phyloP scores from a whole-genome alignment of 2,113 vertebrate genomes.

The Anoura caudifer region DNA sequence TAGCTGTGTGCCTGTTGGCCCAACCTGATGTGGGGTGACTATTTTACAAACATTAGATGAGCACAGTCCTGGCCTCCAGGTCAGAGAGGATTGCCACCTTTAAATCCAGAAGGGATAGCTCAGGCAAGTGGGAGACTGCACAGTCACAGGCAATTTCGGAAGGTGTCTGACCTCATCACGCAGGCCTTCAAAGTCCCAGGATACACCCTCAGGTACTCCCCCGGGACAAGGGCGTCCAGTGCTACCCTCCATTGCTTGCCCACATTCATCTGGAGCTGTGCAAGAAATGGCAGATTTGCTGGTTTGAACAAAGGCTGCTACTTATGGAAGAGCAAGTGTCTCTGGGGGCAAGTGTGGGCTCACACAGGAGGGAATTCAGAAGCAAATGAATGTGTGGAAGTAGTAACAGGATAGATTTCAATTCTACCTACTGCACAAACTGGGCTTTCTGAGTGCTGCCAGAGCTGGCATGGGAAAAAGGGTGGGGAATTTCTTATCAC shows the following conservation, averaged over 20 bases:
- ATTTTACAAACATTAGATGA: neutral
- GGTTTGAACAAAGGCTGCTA: neutral
- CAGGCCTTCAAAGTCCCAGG: neutral
- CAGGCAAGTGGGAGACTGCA: neutral
- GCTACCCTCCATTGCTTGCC: neutral
- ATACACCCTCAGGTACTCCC: neutral
- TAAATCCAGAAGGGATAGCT: neutral
- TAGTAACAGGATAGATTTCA: neutral
- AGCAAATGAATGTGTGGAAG: neutral
- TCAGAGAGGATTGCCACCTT: neutral
- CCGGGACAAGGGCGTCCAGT: neutral
- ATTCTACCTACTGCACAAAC: neutral
- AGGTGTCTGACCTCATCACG: neutral
- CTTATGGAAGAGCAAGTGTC: neutral
- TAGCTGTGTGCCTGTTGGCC: slow-evolving; percentile 58
- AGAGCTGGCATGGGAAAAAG: neutral
- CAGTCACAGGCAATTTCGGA: neutral
- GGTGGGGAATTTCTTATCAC: neutral
- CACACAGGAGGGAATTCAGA: neutral
- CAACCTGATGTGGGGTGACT: neutral
- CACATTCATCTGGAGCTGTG: neutral
- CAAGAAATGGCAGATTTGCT: neutral
- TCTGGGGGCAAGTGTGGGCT: neutral
- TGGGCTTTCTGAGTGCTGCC: neutral
- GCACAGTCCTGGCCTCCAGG: neutral